phyloP scores from a whole-genome alignment of 2,797 vertebrate species.

The Forpus xanthops region DNA sequence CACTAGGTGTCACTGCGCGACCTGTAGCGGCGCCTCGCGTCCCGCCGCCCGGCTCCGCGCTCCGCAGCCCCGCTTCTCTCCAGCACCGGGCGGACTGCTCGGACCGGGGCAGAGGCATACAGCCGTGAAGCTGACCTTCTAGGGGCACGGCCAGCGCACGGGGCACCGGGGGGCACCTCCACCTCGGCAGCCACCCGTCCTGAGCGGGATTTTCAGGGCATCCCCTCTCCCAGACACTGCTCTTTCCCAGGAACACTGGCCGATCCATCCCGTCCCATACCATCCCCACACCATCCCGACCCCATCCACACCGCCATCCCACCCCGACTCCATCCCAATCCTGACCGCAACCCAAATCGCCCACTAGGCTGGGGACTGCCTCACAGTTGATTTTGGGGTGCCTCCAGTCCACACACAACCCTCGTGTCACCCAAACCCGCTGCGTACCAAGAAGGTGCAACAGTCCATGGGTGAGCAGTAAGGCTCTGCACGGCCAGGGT shows the following conservation, averaged over 20 bases:
- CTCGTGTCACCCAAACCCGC: neutral
- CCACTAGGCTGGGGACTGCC: neutral
- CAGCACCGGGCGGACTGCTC: neutral
- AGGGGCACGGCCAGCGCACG: neutral
- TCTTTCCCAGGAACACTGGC: neutral
- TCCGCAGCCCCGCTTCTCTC: neutral
- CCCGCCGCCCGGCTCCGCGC: neutral
- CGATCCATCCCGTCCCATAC: neutral
- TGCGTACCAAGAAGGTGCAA: neutral
- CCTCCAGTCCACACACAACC: neutral
- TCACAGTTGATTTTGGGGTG: neutral
- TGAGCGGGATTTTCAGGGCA: neutral
- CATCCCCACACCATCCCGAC: neutral
- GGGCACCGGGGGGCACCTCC: neutral
- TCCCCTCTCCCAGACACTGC: neutral
- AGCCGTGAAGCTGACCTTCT: neutral
- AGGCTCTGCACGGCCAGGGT: rapidly evolving
- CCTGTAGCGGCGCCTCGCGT: neutral
- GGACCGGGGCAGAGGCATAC: neutral
- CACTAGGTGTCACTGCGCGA: neutral
- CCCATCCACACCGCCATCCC: too few species aligned
- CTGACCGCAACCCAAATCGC: neutral
- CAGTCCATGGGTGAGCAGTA: rapidly evolving
- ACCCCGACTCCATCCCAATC: too few species aligned
- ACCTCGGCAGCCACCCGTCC: neutral